A percentile compares a stretch with the other conserved stretches of the same genome.
These are phyloP conservation scores for Subanguina moxae DNA, from an alignment of 1,140 invertebrate species.

Conservation along the genomic window DNA sequence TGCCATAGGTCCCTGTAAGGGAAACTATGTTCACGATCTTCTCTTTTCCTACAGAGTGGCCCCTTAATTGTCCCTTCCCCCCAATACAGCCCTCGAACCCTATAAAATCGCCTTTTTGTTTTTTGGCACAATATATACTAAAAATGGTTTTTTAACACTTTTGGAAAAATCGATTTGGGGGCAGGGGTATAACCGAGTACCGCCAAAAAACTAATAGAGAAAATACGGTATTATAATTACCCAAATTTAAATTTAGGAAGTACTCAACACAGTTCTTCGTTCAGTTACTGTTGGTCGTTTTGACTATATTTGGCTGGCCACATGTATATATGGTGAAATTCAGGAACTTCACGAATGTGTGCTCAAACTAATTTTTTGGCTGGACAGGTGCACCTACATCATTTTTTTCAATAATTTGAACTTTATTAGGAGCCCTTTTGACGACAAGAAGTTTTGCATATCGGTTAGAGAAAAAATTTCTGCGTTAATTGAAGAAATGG, in stretches of 20 bases:
- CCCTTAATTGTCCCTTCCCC: no score
- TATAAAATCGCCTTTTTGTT: no score
- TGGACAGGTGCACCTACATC: constrained; percentile 30
- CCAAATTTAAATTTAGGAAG: constrained; percentile 6
- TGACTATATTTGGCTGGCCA: no score
- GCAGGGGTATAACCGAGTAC: no score
- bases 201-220: constrained; percentile 3
- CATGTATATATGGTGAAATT: no score
- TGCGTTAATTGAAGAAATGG: constrained; percentile 28
- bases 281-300: not conserved
- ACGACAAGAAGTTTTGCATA: constrained; percentile 34
- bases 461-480: constrained; percentile 19
- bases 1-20: no score
- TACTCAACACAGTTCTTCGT: constrained; percentile 41
- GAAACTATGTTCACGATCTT: no score
- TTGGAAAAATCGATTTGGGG: no score
- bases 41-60: no score
- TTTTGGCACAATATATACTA: no score
- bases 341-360: constrained; percentile 36
- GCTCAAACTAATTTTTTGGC: constrained; percentile 39
- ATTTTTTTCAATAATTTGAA: not conserved
- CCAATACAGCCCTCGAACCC: no score
- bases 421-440: constrained; percentile 29
- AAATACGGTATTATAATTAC: not conserved
- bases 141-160: no score